Evolutionary conservation across 64 coral and sea anemone species (phyloP), one percentile per base, ranked within the genome.

Genomic region (Porites australiensis): DNA sequence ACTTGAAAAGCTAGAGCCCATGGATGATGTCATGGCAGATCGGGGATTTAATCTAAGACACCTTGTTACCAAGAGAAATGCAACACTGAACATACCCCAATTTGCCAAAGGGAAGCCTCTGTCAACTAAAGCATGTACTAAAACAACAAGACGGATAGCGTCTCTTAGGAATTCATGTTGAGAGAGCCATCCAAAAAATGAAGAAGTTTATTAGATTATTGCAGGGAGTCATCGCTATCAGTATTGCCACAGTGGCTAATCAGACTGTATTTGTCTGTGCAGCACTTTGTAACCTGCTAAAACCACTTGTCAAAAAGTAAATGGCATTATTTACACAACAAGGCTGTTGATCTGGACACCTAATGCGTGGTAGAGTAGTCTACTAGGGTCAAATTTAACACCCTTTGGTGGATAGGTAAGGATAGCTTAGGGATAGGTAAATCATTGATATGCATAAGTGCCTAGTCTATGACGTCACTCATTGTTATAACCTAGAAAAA

Each of bases 11-110:
- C 15, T 89, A 75, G 72, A 89, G 58, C 72, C 58, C 46, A 75
- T 73, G 70, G 87, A 89, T 62, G 44, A 76, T 61, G 74, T 77
- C 74, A 75, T 89, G 58, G 87, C 37, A 77, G 72, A 77, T 22
- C 18, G 45, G 54, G 47, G 47, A 27, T 79, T 79, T 79, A 54
- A 19, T 16, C 4, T 79, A n/a, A 63, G 79, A 82, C 21, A 54
- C 47, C 55, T 78, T 54, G 49, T 54, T 52, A 78, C 55, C 55
- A 9, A 82, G 16, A 59, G 61, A 44, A 57, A 60, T 82, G 57
- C 79, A 57, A 82, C 55, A 55, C 50, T 82, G 44, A 82, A 82
- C 61, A 59, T 82, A 16, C 65, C 65, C 46, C 83, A 64, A n/a
- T 86, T 86, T 70, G 46, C 82, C 7, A 66, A 66, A 37, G 83